These are phyloP conservation scores for Alentia gelatinosa DNA, from an alignment of 2,888 invertebrate genomes.

Conservation along the genomic window DNA sequence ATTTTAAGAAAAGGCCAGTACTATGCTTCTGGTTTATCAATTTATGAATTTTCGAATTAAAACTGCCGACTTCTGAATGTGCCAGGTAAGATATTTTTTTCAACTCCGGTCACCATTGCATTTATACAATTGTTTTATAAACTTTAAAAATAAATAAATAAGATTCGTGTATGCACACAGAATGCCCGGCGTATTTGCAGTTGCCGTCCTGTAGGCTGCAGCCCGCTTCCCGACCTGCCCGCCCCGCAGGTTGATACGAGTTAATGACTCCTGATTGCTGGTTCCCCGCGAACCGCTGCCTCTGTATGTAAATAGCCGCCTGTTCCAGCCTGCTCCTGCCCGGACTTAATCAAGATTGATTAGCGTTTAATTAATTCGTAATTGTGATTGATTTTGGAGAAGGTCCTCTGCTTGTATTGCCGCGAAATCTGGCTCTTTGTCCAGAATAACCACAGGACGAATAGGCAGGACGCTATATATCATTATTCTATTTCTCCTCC, in stretches of 20 bases:
- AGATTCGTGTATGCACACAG: no score
- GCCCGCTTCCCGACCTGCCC: neutral
- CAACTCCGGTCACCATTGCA: no score
- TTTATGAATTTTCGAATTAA: no score
- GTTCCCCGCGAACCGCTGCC: neutral
- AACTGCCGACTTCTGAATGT: no score
- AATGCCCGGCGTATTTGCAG: no score
- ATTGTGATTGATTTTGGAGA: slow-evolving; percentile 28
- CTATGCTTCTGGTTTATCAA: no score
- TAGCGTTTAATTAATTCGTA: slow-evolving; percentile 19
- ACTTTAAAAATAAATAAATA: no score
- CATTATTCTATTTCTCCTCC: no score
- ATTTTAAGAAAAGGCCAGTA: no score
- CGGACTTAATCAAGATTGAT: slow-evolving; percentile 34
- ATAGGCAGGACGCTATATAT: neutral
- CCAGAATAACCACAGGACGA: neutral
- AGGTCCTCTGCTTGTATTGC: neutral
- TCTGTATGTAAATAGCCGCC: slow-evolving; percentile 12
- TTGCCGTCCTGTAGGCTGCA: neutral
- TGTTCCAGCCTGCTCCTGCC: neutral
- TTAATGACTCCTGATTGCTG: neutral
- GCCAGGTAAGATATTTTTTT: no score
- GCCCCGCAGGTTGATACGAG: neutral
- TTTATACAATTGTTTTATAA: no score
- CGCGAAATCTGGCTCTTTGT: neutral